phyloP scores from a whole-genome alignment of 2,113 vertebrate species.

The Syrrhaptes paradoxus region DNA sequence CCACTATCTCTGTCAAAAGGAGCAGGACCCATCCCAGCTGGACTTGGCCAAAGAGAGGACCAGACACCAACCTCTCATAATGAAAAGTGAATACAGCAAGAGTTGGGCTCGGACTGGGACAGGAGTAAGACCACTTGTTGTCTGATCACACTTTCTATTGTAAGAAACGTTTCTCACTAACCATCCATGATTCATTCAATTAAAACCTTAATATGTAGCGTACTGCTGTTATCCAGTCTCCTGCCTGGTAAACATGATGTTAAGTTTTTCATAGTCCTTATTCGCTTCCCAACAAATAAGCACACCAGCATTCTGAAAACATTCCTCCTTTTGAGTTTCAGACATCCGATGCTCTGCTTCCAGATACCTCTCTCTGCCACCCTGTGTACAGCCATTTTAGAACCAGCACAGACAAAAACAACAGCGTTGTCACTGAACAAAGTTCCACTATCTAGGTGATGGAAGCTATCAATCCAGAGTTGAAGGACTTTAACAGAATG shows the following conservation, averaged over 20 bases:
- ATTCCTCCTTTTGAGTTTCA: slow-evolving; percentile 49
- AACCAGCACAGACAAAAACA: slow-evolving; percentile 52
- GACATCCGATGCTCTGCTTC: slow-evolving; percentile 6
- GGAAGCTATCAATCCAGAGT: slow-evolving; percentile 57
- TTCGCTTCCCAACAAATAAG: slow-evolving; percentile 7
- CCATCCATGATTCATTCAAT: neutral
- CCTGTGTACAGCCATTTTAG: slow-evolving; percentile 50
- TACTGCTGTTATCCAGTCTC: neutral
- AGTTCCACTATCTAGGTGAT: slow-evolving; percentile 13
- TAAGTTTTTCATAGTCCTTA: neutral
- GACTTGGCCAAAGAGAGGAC: neutral
- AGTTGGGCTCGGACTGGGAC: neutral
- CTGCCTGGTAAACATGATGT: neutral
- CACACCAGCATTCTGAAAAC: neutral
- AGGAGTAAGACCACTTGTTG: neutral
- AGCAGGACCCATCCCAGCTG: neutral
- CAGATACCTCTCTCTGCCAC: neutral
- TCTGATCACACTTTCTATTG: neutral
- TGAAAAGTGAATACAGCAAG: neutral
- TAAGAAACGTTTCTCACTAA: neutral
- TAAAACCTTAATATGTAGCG: neutral
- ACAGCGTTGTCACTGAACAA: neutral
- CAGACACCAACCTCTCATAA: neutral
- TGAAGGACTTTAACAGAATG: slow-evolving; percentile 71
- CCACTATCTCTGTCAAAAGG: neutral